A percentile compares a stretch with the other conserved stretches of the same genome.
Conservation (phyloP, 53 echinoderm and acorn worm genomes). For the Astropecten irregularis region DNA sequence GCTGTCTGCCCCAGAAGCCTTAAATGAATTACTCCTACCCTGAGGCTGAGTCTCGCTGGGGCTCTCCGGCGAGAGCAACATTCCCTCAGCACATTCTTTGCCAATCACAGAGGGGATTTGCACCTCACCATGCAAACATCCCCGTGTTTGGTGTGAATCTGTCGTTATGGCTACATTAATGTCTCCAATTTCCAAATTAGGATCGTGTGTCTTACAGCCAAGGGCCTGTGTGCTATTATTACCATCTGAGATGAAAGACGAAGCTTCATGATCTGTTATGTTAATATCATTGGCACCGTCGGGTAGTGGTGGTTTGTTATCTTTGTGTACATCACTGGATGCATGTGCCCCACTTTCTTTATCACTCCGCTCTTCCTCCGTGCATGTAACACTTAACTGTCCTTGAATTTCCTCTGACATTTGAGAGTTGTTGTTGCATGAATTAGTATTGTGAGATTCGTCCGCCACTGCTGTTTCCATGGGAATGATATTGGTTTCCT, state of each 20-base stretch:
- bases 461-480: too few relatives aligned
- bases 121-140: not conserved
- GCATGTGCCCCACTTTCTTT: not conserved
- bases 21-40: not conserved
- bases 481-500: too few relatives aligned
- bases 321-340: not conserved
- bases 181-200: slow-evolving; percentile 27
- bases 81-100: slow-evolving; percentile 14
- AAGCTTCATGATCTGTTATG: slow-evolving; percentile 7
- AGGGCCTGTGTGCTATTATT: not conserved
- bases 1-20: not conserved
- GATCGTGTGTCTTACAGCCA: not conserved
- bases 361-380: not conserved
- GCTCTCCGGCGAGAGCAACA: not conserved
- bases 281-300: not conserved
- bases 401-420: not conserved
- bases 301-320: too few relatives aligned
- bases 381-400: not conserved
- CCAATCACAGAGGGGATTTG: slow-evolving; percentile 14
- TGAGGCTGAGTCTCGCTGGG: not conserved
- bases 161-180: slow-evolving; percentile 40
- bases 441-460: too few relatives aligned
- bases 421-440: slow-evolving; percentile 6
- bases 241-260: slow-evolving; percentile 7
- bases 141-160: slow-evolving; percentile 7